Evolutionary conservation across 2,113 vertebrate genomes (phyloP), one percentile per base, ranked within the genome.

Genomic region (Thalassoma bifasciatum): DNA sequence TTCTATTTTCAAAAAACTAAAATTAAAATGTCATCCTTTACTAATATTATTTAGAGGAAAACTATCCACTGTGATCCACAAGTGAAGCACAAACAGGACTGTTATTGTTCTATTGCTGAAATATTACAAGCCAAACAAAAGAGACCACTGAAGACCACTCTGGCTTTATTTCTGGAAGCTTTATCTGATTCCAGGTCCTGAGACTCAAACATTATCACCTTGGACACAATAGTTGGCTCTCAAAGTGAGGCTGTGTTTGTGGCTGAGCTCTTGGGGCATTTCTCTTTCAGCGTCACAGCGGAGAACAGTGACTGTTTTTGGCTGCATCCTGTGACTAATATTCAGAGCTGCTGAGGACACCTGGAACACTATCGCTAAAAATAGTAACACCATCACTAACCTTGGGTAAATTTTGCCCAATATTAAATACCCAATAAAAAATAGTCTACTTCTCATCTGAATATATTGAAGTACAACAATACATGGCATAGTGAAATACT

Each of bases 171-270:
- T 86, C 85, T 72, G 40, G 73, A 75, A 53, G 50, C 1, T 69
- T 78, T 64, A 85, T 89, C 83, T 72, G 80, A 86, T 86, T 63
- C 26, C 47, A 73, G 71, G 66, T 89, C 83, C 83, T 75, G 72
- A 85, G 86, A 86, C 63, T 47, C 52, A 56, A 76, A 69, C 65
- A 74, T 17, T 57, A 68, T 76, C 51, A 82, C 71, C 70, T 84
- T 51, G 22, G 59, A 73, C 69, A 81, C 81, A 85, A 84, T 10
- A 81, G 58, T 52, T 1, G n/a, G 22, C 74, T 75, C 74, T 84
- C 67, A 77, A 50, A 83, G 60, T 40, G 66, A 68, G 69, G 50
- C 8, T 54, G 49, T 77, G 60, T 79, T 83, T 67, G 51, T 40
- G 63, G 46, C 67, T 75, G 4, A 59, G 81, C 81, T 85, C 75